Evolutionary conservation across 2,113 vertebrate genomes (phyloP), one percentile per base, ranked within the genome.

Genomic region (Crocuta crocuta): DNA sequence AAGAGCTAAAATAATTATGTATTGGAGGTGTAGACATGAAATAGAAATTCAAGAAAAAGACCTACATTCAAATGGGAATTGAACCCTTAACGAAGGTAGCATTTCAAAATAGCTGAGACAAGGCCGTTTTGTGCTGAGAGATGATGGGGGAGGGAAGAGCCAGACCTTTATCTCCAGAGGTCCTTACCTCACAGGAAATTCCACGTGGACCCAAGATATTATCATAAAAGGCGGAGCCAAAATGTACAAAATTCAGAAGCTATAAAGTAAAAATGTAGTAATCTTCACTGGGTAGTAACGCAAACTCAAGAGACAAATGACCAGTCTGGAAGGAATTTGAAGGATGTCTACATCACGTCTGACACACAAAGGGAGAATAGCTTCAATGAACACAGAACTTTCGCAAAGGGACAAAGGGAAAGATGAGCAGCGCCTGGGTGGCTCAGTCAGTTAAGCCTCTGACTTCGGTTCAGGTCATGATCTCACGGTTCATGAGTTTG

Each of bases 61-160:
- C 39, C 11, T 23, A 84, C 65, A 73, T 76, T 91, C 45, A 78
- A 84, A 33, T 21, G 80, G 10, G 58, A 91, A 89, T 74, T 85
- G 84, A 76, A 81, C 53, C 79, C 55, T 66, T 35, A 26, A 43
- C 39, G 63, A 80, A 79, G 24, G 91, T 10, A 66, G 68, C 65
- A 94, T 80, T 93, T 97, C 53, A 90, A 55, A 94, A 58, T 6
- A 73, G 63, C 21, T 63, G 33, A 79, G 43, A 21, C 53, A 94
- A 87, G 43, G 79, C 13, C 35, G 35, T 71, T 79, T 15, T 39
- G 23, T 24, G 2, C 15, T 43, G 12, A 43, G 45, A 89, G 48
- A 65, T 43, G 68, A 53, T 31, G n/a, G 63, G 55, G 26, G 12
- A 6, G 23, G 78, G 58, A 35, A 28, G 24, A 84, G 10, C 13